phyloP scores from a whole-genome alignment of 1,140 invertebrate genomes.

The Saxidomus purpurata region DNA sequence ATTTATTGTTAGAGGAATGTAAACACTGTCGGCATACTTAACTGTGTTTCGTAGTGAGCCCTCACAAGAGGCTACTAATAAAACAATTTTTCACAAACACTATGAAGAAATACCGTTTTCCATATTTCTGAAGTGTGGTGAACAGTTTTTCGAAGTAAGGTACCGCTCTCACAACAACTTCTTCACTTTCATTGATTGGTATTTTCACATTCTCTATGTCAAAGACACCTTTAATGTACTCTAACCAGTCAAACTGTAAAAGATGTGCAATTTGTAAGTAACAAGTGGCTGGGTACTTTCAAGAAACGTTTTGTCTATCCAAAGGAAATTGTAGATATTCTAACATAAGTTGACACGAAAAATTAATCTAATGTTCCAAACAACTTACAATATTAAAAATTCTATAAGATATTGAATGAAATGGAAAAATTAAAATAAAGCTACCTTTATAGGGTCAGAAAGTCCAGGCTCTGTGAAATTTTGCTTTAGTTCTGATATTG shows the following conservation, averaged over 20 bases:
- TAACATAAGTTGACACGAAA: no score
- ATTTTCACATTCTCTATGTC: conserved; percentile 53
- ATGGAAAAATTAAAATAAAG: background rate
- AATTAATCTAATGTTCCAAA: no score
- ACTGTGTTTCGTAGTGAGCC: no score
- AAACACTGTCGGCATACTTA: no score
- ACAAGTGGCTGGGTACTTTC: no score
- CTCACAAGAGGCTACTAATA: no score
- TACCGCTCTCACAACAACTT: conserved; percentile 61
- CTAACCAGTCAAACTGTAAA: conserved; percentile 71
- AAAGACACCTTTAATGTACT: conserved; percentile 65
- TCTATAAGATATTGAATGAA: no score
- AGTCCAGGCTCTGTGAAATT: conserved; percentile 67
- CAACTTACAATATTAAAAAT: no score
- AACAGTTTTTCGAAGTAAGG: conserved; percentile 69
- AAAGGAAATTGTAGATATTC: no score
- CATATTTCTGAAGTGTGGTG: conserved; percentile 61
- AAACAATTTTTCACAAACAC: background rate
- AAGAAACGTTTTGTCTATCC: no score
- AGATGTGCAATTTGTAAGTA: background rate
- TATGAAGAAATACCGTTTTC: conserved; percentile 37
- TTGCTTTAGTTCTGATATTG: conserved; percentile 89
- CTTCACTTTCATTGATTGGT: conserved; percentile 57
- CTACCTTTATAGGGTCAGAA: conserved; percentile 6
- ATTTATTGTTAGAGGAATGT: no score